Conservation (phyloP, 2,113 vertebrate species). For the Hoplias malabaricus region DNA sequence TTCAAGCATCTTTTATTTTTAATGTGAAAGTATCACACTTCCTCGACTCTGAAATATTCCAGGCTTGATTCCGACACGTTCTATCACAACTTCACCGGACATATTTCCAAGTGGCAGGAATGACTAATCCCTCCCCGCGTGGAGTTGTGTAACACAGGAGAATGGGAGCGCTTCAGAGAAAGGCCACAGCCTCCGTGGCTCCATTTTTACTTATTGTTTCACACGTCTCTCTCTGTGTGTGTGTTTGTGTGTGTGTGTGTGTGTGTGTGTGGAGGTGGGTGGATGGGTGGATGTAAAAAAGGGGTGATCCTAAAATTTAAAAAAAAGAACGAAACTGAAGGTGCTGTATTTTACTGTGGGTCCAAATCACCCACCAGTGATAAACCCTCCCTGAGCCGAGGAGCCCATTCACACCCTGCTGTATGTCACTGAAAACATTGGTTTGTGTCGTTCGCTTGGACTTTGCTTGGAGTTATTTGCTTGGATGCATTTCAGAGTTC, state of each 20-base stretch:
- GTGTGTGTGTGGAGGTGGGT: slow-evolving; percentile 9
- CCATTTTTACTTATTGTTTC: slow-evolving; percentile 24
- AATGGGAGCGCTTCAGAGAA: slow-evolving; percentile 14
- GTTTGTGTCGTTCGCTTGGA: not conserved
- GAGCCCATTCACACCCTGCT: too few relatives aligned
- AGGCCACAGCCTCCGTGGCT: not conserved
- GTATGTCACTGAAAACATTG: too few relatives aligned
- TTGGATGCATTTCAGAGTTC: slow-evolving; percentile 29
- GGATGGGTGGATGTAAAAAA: slow-evolving; percentile 2
- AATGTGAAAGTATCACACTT: not conserved
- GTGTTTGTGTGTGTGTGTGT: slow-evolving; percentile 13
- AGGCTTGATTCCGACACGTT: not conserved
- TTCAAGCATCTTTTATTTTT: too few relatives aligned
- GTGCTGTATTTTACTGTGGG: not conserved
- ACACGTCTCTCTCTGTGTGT: slow-evolving; percentile 16
- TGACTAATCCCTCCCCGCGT: slow-evolving; percentile 1
- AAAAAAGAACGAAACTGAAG: not conserved
- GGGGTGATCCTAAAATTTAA: slow-evolving; percentile 6
- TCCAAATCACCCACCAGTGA: too few relatives aligned
- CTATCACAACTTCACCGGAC: not conserved
- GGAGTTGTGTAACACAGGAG: slow-evolving; percentile 15
- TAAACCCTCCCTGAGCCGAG: too few relatives aligned
- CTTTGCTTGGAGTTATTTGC: not conserved
- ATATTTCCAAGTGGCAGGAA: not conserved
- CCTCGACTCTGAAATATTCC: not conserved